Conservation (phyloP, 2,797 vertebrate genomes). For the Rhinogobio ventralis region DNA sequence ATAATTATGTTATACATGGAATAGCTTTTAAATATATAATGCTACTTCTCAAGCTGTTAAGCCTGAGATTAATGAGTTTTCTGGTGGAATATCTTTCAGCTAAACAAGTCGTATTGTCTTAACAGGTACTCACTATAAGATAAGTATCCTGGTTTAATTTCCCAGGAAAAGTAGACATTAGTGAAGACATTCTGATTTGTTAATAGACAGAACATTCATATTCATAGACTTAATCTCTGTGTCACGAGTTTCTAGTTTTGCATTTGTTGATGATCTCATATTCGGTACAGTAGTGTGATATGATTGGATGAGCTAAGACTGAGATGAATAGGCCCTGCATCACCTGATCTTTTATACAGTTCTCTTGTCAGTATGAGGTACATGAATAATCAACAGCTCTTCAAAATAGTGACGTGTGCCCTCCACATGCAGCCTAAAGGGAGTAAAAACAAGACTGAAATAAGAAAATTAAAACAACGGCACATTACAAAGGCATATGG, state of each 20-base stretch:
- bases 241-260: background rate
- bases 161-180: background rate
- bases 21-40: background rate
- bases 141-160: background rate
- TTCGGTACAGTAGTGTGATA: background rate
- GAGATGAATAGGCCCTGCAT: background rate
- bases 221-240: background rate
- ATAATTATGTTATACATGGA: conserved; percentile 1
- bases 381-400: conserved; percentile 48
- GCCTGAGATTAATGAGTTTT: conserved; percentile 15
- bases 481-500: conserved; percentile 20
- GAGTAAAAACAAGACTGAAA: conserved; percentile 34
- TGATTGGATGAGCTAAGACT: conserved; percentile 4
- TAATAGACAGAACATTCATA: background rate
- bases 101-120: background rate
- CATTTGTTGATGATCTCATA: background rate
- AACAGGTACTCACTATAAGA: background rate
- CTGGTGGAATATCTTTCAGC: background rate
- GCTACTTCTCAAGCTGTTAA: conserved; percentile 20
- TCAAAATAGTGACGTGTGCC: conserved; percentile 17
- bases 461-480: background rate
- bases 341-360: conserved; percentile 17
- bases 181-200: background rate
- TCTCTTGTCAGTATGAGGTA: conserved; percentile 28
- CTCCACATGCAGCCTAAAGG: conserved; percentile 69